phyloP scores from a whole-genome alignment of 2,797 vertebrate genomes.

The Eupleurogrammus muticus region DNA sequence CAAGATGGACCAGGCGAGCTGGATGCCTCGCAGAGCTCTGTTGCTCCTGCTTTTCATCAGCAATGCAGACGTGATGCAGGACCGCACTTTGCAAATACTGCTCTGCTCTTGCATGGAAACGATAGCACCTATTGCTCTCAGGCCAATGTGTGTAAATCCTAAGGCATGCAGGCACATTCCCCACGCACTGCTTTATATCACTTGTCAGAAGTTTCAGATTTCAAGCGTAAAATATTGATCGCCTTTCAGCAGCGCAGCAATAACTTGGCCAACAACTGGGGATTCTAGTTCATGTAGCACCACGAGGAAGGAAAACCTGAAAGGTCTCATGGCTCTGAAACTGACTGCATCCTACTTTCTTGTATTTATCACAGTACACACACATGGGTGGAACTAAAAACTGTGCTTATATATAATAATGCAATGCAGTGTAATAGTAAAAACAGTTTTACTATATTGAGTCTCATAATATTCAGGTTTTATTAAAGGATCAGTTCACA shows the following conservation, averaged over 20 bases:
- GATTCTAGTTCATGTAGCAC: constrained; percentile 23
- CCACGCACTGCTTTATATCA: constrained; percentile 29
- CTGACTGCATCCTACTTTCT: not conserved
- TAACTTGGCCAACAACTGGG: constrained; percentile 24
- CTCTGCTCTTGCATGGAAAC: constrained; percentile 5
- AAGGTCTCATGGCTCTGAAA: constrained; percentile 6
- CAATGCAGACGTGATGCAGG: constrained; percentile 15
- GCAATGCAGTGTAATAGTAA: not conserved
- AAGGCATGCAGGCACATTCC: constrained; percentile 26
- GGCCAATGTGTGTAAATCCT: constrained; percentile 23
- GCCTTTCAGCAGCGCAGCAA: constrained; percentile 1
- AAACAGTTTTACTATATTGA: not conserved
- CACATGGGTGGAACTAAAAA: not conserved
- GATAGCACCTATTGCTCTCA: constrained; percentile 1
- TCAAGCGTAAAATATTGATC: constrained; percentile 33
- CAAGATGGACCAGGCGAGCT: constrained; percentile 25
- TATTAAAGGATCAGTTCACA: too few relatives aligned
- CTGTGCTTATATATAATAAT: not conserved
- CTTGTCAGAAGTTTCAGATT: constrained; percentile 52
- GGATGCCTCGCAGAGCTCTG: constrained; percentile 32
- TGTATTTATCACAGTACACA: not conserved
- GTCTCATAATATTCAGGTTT: not conserved
- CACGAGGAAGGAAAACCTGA: constrained; percentile 43
- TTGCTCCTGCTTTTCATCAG: constrained; percentile 30
- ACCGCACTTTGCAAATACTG: not conserved